Conservation (phyloP, 2,797 vertebrate genomes). For the Ctenochaetus hawaiiensis region DNA sequence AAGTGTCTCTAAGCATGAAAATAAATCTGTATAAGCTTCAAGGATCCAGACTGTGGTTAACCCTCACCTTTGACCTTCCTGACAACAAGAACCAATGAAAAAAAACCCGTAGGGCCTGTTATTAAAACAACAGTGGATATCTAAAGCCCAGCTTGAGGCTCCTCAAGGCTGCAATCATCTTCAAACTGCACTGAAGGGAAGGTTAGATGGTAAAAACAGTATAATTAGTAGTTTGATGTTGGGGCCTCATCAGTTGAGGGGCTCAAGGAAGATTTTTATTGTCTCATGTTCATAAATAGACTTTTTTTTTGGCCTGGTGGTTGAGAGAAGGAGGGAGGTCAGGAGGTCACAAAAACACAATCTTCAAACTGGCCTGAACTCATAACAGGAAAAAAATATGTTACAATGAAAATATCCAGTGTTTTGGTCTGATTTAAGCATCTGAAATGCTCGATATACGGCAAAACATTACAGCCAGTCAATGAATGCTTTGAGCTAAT, state of each 20-base stretch:
- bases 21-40: background rate
- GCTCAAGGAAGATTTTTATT: background rate
- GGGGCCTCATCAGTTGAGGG: background rate
- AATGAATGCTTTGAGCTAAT: too few species aligned
- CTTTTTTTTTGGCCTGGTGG: background rate
- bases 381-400: too few species aligned
- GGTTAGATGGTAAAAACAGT: background rate
- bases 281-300: background rate
- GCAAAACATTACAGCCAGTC: too few species aligned
- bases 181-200: background rate
- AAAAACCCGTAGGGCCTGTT: background rate
- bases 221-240: slow-evolving; percentile 12
- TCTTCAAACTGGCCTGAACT: too few species aligned
- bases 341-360: too few species aligned
- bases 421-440: too few species aligned
- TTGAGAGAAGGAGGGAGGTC: background rate
- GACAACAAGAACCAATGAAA: background rate
- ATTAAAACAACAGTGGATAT: background rate
- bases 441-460: too few species aligned
- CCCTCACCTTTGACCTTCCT: slow-evolving; percentile 11
- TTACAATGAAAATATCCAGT: too few species aligned
- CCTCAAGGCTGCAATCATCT: background rate
- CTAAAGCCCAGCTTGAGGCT: background rate
- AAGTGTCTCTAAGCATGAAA: slow-evolving; percentile 6
- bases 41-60: background rate